A percentile compares a stretch with the other conserved stretches of the same genome.
These are phyloP conservation scores for Pogonophryne albipinna DNA, from an alignment of 2,797 vertebrate species.

Conservation along the genomic window DNA sequence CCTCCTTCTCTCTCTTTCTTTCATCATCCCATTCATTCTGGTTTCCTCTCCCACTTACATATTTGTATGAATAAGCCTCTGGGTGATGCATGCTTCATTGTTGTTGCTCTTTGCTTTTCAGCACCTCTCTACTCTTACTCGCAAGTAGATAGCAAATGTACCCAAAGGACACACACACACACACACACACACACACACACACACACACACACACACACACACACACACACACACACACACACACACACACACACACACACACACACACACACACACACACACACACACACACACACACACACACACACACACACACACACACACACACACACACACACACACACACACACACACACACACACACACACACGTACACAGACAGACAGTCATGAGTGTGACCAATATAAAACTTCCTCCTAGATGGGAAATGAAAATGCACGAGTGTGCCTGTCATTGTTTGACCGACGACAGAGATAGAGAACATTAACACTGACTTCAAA, in stretches of 20 bases:
- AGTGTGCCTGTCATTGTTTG: conserved; percentile 48
- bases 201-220: too few species aligned
- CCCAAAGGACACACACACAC: conserved; percentile 5
- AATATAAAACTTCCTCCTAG: conserved; percentile 69
- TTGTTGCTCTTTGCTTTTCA: conserved; percentile 53
- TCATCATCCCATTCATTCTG: conserved; percentile 67
- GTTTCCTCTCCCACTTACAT: conserved; percentile 62
- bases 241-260: too few species aligned
- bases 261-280: not conserved
- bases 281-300: too few species aligned
- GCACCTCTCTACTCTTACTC: conserved; percentile 48
- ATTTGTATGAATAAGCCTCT: conserved; percentile 52
- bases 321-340: not conserved
- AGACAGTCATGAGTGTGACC: conserved; percentile 45
- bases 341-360: too few species aligned
- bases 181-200: too few species aligned
- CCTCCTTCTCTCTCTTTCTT: conserved; percentile 45
- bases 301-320: too few species aligned
- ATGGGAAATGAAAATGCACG: conserved; percentile 34
- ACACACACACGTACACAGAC: not conserved
- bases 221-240: too few species aligned
- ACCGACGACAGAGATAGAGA: conserved; percentile 2
- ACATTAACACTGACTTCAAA: conserved; percentile 46
- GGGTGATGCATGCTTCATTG: conserved; percentile 43
- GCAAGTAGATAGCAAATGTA: conserved; percentile 20